Evolutionary conservation across 2,888 invertebrate species (phyloP), one percentile per base, ranked within the genome.

Genomic region (Falcaria lacertinaria): DNA sequence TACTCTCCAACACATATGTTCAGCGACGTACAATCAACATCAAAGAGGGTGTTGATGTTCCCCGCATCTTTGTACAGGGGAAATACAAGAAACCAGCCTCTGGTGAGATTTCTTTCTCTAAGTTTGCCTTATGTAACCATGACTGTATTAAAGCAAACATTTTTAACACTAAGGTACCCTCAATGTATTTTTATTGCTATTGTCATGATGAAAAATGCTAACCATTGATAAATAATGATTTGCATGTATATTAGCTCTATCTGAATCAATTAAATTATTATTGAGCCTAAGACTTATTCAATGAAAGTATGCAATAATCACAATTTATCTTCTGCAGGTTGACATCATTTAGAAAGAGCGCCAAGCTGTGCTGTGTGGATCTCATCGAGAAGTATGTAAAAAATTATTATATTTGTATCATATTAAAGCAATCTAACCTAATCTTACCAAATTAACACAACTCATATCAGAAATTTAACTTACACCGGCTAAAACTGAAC

Each of bases 61-160:
- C 96, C 0, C 91, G 99, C 50, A 94, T 97, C 60, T 99, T 98
- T 89, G 91, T 99, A 0, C 99, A 99, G 81, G 96, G 94, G 3
- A 96, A 96, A 90, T 96, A 96, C 64, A 80, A 70, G 22, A 95
- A 93, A 64, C 84, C 87, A 15, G 22, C 8, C 0, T 39, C 56
- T 42, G 72, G 81, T 80, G 57, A 62, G 63, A 41, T 34, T 16
- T 40, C 25, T 44, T 15, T 49, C 13, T n/a, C n/a, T n/a, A n/a
- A n/a, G n/a, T n/a, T n/a, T n/a, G n/a, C n/a, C n/a, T n/a, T n/a
- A n/a, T n/a, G n/a, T n/a, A n/a, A n/a, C n/a, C n/a, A n/a, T n/a
- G n/a, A n/a, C n/a, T n/a, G n/a, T n/a, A n/a, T n/a, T n/a, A n/a
- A n/a, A n/a, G n/a, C n/a, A n/a, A n/a, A n/a, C n/a, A n/a, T n/a